Percentiles rank a stretch among this genome's conserved stretches.
These are phyloP conservation scores for Parambassis ranga DNA, from an alignment of 2,797 vertebrate genomes.

Conservation along the genomic window DNA sequence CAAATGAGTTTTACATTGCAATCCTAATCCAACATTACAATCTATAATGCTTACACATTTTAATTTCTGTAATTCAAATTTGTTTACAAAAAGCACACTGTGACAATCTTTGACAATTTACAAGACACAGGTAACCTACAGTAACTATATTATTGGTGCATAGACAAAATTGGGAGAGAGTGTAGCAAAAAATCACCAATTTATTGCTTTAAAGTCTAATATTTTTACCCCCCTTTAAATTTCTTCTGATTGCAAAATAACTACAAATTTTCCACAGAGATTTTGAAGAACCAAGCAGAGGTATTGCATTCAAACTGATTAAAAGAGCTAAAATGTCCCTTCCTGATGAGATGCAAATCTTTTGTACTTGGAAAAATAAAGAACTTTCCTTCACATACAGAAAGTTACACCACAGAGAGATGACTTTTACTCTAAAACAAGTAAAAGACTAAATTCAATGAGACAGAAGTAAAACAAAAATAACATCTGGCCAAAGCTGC, in stretches of 20 bases:
- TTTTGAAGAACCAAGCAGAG: conserved; percentile 75
- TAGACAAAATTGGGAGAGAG: conserved; percentile 81
- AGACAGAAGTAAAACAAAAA: conserved; percentile 60
- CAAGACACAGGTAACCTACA: conserved; percentile 79
- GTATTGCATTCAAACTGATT: conserved; percentile 83
- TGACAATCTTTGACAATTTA: conserved; percentile 75
- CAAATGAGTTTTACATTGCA: conserved; percentile 60
- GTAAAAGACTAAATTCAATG: conserved; percentile 81
- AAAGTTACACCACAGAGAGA: conserved; percentile 73
- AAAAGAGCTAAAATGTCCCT: conserved; percentile 69
- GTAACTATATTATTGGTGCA: conserved; percentile 83
- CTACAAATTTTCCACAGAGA: conserved; percentile 76
- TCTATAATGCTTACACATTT: conserved; percentile 64
- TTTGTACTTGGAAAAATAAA: conserved; percentile 74
- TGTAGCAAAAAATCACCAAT: conserved; percentile 80
- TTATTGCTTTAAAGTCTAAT: conserved; percentile 84
- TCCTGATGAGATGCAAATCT: conserved; percentile 65
- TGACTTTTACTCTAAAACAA: conserved; percentile 88
- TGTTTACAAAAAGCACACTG: conserved; percentile 74
- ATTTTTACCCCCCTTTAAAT: conserved; percentile 70
- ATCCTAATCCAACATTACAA: conserved; percentile 62
- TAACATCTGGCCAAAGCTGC: conserved; percentile 85
- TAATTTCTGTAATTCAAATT: conserved; percentile 69
- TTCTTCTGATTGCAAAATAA: conserved; percentile 82
- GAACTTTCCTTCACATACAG: conserved; percentile 69